Percentiles rank a stretch among this genome's conserved stretches.
These are phyloP conservation scores for Choloepus didactylus DNA, from an alignment of 2,797 vertebrate genomes.

Conservation along the genomic window DNA sequence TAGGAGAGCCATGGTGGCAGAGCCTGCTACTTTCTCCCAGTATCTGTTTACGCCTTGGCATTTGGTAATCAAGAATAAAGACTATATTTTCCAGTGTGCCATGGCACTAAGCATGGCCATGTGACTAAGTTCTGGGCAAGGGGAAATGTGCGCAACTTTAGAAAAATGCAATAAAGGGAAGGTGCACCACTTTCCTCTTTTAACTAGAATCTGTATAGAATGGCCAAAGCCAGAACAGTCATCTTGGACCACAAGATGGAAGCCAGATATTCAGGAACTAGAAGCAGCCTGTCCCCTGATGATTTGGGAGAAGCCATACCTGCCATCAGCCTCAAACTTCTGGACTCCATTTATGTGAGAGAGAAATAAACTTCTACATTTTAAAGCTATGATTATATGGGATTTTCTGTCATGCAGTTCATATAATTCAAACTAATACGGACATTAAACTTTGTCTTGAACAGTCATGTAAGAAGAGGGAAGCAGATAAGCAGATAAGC, in stretches of 20 bases:
- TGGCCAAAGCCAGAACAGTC: neutral
- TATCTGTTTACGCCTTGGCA: neutral
- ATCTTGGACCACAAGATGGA: slow-evolving; percentile 2
- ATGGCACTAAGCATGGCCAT: no score
- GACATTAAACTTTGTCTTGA: slow-evolving; percentile 5
- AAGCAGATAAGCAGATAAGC: neutral
- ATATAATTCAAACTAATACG: neutral
- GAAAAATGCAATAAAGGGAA: neutral
- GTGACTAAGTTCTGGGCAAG: neutral
- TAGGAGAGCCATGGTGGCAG: neutral
- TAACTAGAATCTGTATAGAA: neutral
- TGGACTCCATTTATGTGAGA: neutral
- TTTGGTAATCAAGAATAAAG: slow-evolving; percentile 18
- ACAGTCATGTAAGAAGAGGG: neutral
- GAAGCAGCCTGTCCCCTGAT: neutral
- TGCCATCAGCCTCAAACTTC: neutral
- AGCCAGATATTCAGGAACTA: neutral
- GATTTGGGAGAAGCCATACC: neutral
- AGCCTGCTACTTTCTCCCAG: neutral
- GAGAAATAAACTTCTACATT: slow-evolving; percentile 27
- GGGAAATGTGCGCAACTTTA: neutral
- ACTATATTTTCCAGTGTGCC: neutral
- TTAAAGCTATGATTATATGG: slow-evolving; percentile 11
- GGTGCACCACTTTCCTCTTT: neutral
- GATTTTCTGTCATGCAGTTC: neutral